phyloP scores from a whole-genome alignment of 2,113 vertebrate genomes.

The Ammospiza nelsoni region DNA sequence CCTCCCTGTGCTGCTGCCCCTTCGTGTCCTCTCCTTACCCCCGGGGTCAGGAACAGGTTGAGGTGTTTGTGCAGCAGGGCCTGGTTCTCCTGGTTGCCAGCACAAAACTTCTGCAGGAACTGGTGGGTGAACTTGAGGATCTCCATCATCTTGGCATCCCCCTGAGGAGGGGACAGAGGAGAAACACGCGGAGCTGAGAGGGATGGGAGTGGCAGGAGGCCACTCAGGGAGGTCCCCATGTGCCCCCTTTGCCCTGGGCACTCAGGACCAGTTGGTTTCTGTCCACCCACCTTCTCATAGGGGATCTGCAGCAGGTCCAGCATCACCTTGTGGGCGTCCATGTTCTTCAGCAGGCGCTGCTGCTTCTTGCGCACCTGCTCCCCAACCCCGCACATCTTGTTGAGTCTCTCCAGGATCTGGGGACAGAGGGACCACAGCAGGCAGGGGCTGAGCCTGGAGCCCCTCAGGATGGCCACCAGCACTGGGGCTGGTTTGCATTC shows the following conservation, averaged over 20 bases:
- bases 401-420: constrained; percentile 92
- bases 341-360: constrained; percentile 94
- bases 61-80: constrained; percentile 92
- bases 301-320: constrained; percentile 96
- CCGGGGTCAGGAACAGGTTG: constrained; percentile 91
- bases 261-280: background rate
- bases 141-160: constrained; percentile 94
- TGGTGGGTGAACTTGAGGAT: constrained; percentile 93
- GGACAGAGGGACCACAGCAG: background rate
- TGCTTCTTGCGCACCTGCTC: constrained; percentile 95
- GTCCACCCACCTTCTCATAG: constrained; percentile 88
- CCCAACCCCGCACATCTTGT: constrained; percentile 93
- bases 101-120: constrained; percentile 97
- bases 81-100: constrained; percentile 95
- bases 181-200: rapidly evolving
- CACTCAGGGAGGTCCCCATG: rapidly evolving
- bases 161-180: constrained; percentile 68
- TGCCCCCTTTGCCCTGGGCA: background rate
- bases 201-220: background rate
- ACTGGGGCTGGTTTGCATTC: background rate
- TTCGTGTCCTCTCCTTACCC: constrained; percentile 73
- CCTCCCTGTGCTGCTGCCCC: background rate
- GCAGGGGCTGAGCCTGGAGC: background rate
- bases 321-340: constrained; percentile 99
- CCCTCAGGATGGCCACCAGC: background rate